Evolutionary conservation across 2,113 vertebrate species (phyloP).

Genomic region (human (Homo sapiens)): GRCh38 chr15:98543501-98544000

Average conservation of each 20-base stretch:
- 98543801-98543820: too few species aligned
- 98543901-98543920: too few species aligned
- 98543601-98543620: slow-evolving; percentile 7
- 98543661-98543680: background rate
- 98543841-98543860: too few species aligned
- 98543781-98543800: too few species aligned
- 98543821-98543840: too few species aligned
- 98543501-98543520: background rate
- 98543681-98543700: background rate
- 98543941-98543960: too few species aligned
- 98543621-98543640: background rate
- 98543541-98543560: background rate
- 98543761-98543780: too few species aligned
- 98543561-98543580: background rate
- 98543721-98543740: slow-evolving; percentile 29
- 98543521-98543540: background rate
- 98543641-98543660: background rate
- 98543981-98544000: too few species aligned
- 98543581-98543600: background rate
- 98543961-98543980: too few species aligned
- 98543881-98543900: too few species aligned
- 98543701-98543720: background rate
- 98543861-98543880: too few species aligned
- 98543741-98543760: background rate
- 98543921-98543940: too few species aligned